These are phyloP conservation scores for Cyprinus carpio DNA, from an alignment of 2,113 vertebrate genomes.

Conservation along the genomic window DNA sequence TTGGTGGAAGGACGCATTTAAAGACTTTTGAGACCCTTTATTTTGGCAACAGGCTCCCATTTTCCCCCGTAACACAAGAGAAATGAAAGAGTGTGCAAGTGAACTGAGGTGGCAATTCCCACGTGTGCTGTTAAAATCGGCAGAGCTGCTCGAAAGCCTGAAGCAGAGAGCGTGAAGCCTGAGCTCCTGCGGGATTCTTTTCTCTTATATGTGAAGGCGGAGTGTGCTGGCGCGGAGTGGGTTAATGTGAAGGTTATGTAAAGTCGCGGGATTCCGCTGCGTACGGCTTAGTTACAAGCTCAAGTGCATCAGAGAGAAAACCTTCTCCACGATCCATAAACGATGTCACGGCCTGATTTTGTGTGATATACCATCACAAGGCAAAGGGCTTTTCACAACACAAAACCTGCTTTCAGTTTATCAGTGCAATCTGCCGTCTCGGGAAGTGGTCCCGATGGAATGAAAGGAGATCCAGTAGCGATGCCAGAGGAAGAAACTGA, in stretches of 20 bases:
- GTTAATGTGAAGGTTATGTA: too few relatives aligned
- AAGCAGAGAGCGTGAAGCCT: slow-evolving; percentile 66
- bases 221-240: too few relatives aligned
- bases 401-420: slow-evolving; percentile 77
- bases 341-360: slow-evolving; percentile 72
- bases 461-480: slow-evolving; percentile 18
- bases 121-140: too few relatives aligned
- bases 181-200: slow-evolving; percentile 70
- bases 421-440: too few relatives aligned
- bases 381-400: slow-evolving; percentile 70
- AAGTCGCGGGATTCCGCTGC: slow-evolving; percentile 80
- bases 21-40: too few relatives aligned
- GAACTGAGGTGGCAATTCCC: too few relatives aligned
- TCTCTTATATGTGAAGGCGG: slow-evolving; percentile 84
- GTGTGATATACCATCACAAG: slow-evolving; percentile 78
- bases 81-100: too few relatives aligned
- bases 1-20: too few relatives aligned
- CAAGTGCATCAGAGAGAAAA: slow-evolving; percentile 77
- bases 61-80: too few relatives aligned
- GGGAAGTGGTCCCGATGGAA: slow-evolving; percentile 19
- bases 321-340: slow-evolving; percentile 76
- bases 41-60: too few relatives aligned
- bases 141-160: too few relatives aligned
- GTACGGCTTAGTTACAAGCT: slow-evolving; percentile 84
- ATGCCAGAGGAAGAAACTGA: background rate